These are phyloP conservation scores for Acanthococcus lagerstroemiae DNA, from an alignment of 2,888 invertebrate species.

Conservation along the genomic window DNA sequence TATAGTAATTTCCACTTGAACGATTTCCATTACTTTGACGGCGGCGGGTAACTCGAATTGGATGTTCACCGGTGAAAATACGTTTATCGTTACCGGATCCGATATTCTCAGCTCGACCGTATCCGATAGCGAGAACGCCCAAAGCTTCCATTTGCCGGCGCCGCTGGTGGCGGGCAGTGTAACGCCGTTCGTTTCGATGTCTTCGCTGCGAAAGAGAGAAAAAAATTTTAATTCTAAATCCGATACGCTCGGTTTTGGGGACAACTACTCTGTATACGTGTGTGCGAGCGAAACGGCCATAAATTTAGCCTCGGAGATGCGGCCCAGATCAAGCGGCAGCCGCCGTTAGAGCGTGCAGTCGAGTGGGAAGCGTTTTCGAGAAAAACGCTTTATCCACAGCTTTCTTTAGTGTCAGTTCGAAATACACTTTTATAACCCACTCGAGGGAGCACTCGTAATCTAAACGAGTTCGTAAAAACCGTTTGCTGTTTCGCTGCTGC, in stretches of 20 bases:
- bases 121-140: conserved; percentile 50
- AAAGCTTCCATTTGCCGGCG: conserved; percentile 55
- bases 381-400: too few relatives aligned
- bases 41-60: conserved; percentile 52
- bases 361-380: too few relatives aligned
- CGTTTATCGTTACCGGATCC: conserved; percentile 50
- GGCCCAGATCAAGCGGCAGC: too few relatives aligned
- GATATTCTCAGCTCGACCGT: conserved; percentile 46
- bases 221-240: background rate
- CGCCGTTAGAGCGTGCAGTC: too few relatives aligned
- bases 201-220: background rate
- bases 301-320: too few relatives aligned
- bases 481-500: too few relatives aligned
- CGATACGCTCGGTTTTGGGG: too few relatives aligned
- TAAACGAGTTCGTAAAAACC: background rate
- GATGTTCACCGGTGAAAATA: conserved; percentile 53
- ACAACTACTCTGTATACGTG: too few relatives aligned
- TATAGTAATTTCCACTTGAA: conserved; percentile 59
- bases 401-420: background rate
- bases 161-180: conserved; percentile 47
- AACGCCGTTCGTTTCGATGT: conserved; percentile 30
- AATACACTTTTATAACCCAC: background rate
- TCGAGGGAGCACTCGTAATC: background rate
- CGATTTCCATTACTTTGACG: conserved; percentile 53
- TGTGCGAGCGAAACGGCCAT: too few relatives aligned